Evolutionary conservation across 2,113 vertebrate species (phyloP).

Genomic region (Taxidea taxus): DNA sequence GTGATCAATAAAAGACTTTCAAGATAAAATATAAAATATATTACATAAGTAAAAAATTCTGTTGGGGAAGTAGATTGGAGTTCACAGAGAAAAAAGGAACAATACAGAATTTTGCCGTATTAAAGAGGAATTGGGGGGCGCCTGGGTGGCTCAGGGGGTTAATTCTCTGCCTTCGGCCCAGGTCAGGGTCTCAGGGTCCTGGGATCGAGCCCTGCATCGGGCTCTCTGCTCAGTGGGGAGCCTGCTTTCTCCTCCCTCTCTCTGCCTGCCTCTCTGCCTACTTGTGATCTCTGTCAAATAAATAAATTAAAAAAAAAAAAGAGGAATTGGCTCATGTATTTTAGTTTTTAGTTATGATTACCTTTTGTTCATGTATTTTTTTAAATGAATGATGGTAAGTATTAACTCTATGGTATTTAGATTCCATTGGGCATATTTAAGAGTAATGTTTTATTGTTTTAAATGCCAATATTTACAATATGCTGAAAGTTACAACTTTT

Average conservation of each 20-base stretch:
- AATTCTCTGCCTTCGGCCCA: too few relatives aligned
- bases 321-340: neutral
- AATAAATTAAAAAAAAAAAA: too few relatives aligned
- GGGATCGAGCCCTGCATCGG: too few relatives aligned
- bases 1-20: neutral
- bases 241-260: too few relatives aligned
- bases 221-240: too few relatives aligned
- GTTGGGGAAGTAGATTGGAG: neutral
- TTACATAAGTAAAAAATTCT: neutral
- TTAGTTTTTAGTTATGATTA: neutral
- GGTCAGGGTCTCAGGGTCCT: too few relatives aligned
- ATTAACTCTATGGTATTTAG: neutral
- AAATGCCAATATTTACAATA: neutral
- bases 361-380: neutral
- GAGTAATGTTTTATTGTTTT: neutral
- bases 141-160: too few relatives aligned
- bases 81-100: neutral
- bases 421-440: neutral
- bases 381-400: neutral
- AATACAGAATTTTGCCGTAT: neutral
- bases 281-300: too few relatives aligned
- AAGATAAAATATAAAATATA: conserved; percentile 31
- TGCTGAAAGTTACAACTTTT: neutral
- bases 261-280: too few relatives aligned
- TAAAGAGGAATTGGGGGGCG: neutral